Conservation (phyloP, 2,797 vertebrate genomes). For the Brotogeris chrysoptera region DNA sequence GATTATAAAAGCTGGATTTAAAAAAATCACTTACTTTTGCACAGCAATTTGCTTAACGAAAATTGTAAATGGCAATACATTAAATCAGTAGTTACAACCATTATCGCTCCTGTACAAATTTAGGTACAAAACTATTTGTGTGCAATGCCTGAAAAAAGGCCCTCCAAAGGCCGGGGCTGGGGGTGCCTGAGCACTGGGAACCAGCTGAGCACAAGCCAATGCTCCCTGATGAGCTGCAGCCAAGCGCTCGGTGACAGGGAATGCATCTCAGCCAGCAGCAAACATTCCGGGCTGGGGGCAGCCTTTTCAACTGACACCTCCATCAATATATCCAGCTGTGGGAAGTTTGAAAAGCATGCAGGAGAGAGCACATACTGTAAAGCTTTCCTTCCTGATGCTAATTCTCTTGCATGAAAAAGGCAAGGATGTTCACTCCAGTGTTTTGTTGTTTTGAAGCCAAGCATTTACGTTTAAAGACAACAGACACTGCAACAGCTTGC, state of each 20-base stretch:
- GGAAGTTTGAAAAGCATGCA: neutral
- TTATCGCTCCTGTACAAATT: neutral
- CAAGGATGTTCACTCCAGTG: fast-evolving
- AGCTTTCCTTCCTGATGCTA: neutral
- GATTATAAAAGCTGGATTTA: neutral
- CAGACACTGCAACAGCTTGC: neutral
- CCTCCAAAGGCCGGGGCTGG: neutral
- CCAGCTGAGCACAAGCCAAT: neutral
- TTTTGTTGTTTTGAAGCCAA: neutral
- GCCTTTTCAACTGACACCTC: neutral
- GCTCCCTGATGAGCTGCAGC: neutral
- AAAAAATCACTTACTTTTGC: neutral
- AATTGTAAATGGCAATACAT: neutral
- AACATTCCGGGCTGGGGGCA: neutral
- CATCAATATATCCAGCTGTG: neutral
- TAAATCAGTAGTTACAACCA: neutral
- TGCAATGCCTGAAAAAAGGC: neutral
- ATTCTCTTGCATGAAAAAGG: neutral
- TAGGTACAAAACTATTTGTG: neutral
- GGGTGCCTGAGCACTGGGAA: neutral
- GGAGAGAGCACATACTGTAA: neutral
- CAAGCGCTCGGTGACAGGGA: neutral
- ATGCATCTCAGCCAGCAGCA: neutral
- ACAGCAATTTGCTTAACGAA: neutral
- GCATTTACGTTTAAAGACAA: neutral